Base-by-base conservation (phyloP, 92 coral and sea anemone genomes). In the Phenganax subtilis region DNA sequence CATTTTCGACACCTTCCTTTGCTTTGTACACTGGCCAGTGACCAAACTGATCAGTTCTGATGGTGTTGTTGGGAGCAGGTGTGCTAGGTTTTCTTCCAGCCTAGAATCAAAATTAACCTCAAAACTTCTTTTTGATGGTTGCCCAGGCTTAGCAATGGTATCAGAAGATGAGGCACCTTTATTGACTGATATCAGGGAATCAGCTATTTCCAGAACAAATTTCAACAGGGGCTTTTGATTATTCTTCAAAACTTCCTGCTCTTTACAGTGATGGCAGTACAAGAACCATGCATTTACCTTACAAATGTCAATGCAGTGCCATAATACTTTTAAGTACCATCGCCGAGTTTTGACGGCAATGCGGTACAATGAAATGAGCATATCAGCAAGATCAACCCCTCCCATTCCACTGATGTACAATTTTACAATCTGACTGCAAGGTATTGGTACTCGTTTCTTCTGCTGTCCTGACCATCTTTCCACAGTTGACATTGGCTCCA, bases 401-500 rank as follows among this genome's bases (percentile, higher is more conserved):
- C 75, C 54, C 75, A 70, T 70, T 37, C 75, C 75, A 30, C 55
- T 29, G 15, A 16, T 75, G 80, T 25, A 75, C 58, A 56, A 16
- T 55, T 75, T 75, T 11, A 51, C 80, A 16, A 54, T 55, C 67
- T 75, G 80, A 7, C 53, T 52, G 25, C 54, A 70, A 6, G 75
- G 54, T 6, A 44, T 70, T 5, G 10, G 75, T 52, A 70, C 75
- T 54, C 75, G 75, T 70, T 70, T 70, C 77, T 81, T 80, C 37
- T 82, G 61, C 12, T 75, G 11, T 55, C 51, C 15, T 0, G 64
- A 73, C 76, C 82, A 65, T 63, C 68, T 57, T n/a, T 29, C n/a
- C 14, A 79, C 75, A 10, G 55, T 11, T 11, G 63, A 57, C 66
- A 72, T 8, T 15, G 80, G 86, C 79, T 75, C 82, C 11, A 75